phyloP scores from a whole-genome alignment of 2,888 invertebrate species.

The Stictocephala bisonia region DNA sequence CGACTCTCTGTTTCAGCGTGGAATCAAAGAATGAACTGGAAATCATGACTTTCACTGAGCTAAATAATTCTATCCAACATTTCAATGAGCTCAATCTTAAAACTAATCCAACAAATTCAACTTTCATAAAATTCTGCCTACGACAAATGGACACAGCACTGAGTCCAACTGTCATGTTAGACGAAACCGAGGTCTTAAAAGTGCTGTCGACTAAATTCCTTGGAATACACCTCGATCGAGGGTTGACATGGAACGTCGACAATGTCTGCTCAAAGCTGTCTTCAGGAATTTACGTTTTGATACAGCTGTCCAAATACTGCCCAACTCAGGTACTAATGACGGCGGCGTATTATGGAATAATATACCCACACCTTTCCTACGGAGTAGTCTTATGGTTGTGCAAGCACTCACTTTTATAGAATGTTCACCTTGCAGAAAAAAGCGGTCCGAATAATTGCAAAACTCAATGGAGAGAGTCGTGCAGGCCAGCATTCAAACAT shows the following conservation, averaged over 20 bases:
- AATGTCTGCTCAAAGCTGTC: background rate
- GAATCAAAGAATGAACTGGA: background rate
- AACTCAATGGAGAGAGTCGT: too few relatives aligned
- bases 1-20: background rate
- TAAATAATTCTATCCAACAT: background rate
- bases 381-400: too few relatives aligned
- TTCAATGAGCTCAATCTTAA: background rate
- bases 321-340: too few relatives aligned
- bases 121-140: background rate
- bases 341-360: too few relatives aligned
- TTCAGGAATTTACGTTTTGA: too few relatives aligned
- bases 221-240: background rate
- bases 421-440: too few relatives aligned
- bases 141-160: background rate
- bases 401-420: too few relatives aligned
- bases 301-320: too few relatives aligned
- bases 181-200: background rate
- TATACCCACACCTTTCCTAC: too few relatives aligned
- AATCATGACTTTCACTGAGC: background rate
- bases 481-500: too few relatives aligned
- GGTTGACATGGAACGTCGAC: constrained; percentile 10
- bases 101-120: background rate
- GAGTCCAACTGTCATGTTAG: background rate
- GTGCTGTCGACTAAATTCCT: constrained; percentile 1
- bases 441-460: too few relatives aligned